These are phyloP conservation scores for Brachyopa scutellaris DNA, from an alignment of 2,888 invertebrate genomes.

Conservation along the genomic window DNA sequence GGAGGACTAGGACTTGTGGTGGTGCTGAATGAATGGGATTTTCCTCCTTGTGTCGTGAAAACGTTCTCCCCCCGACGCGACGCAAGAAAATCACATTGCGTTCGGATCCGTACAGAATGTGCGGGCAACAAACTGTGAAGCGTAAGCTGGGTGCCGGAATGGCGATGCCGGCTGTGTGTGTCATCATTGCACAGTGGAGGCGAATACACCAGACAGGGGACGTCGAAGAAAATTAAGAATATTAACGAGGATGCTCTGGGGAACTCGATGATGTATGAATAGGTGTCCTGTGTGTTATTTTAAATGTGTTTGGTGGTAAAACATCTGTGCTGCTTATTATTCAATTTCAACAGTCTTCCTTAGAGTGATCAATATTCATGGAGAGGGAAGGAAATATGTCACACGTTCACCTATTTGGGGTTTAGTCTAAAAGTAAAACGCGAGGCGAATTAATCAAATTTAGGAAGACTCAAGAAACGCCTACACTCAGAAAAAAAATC, in stretches of 20 bases:
- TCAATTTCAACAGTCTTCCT: too few relatives aligned
- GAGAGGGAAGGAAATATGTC: too few relatives aligned
- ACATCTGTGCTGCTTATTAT: too few relatives aligned
- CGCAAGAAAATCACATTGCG: slow-evolving; percentile 51
- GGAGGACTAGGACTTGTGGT: slow-evolving; percentile 23
- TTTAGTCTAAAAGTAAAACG: too few relatives aligned
- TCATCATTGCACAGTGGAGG: slow-evolving; percentile 52
- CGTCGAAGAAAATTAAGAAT: not conserved
- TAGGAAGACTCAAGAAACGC: too few relatives aligned
- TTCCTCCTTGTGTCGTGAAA: slow-evolving; percentile 27
- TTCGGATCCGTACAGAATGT: slow-evolving; percentile 27
- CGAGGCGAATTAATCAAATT: too few relatives aligned
- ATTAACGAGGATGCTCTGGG: not conserved
- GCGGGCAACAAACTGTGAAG: slow-evolving; percentile 63
- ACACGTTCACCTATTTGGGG: too few relatives aligned
- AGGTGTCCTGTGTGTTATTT: not conserved
- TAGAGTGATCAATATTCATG: too few relatives aligned
- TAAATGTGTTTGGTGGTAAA: not conserved
- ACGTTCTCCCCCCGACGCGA: slow-evolving; percentile 14
- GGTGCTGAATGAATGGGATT: slow-evolving; percentile 59
- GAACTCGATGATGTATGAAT: not conserved
- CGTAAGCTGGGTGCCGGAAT: slow-evolving; percentile 14
- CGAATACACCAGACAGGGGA: not conserved
- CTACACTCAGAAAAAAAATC: too few relatives aligned
- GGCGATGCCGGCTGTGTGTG: slow-evolving; percentile 20